These are phyloP conservation scores for Rhyacichthys aspro DNA, from an alignment of 2,797 vertebrate species.

Conservation along the genomic window DNA sequence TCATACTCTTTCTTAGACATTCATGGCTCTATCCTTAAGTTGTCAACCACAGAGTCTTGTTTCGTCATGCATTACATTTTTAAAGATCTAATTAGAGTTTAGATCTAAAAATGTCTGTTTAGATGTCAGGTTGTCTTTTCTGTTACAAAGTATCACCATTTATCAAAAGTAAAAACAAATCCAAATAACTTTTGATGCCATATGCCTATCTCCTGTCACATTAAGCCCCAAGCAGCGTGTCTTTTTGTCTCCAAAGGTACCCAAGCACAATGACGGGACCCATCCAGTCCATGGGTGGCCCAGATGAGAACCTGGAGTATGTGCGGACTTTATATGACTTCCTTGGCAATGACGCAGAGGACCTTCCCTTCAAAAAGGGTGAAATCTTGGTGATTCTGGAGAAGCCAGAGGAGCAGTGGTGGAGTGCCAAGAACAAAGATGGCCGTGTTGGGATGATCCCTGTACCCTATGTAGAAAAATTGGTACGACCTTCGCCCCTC, in stretches of 20 bases:
- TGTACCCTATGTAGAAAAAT: conserved; percentile 97
- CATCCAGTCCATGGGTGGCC: conserved; percentile 77
- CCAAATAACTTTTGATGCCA: neutral
- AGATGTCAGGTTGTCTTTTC: too few species aligned
- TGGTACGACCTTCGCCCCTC: conserved; percentile 84
- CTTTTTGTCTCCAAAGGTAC: conserved; percentile 77
- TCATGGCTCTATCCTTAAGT: too few species aligned
- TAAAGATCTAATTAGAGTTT: too few species aligned
- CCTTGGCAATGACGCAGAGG: conserved; percentile 94
- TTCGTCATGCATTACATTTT: too few species aligned
- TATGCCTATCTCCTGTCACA: neutral
- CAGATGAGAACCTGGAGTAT: conserved; percentile 92
- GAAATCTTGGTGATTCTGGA: conserved; percentile 94
- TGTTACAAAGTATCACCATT: too few species aligned
- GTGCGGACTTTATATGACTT: conserved; percentile 99
- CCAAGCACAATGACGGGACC: conserved; percentile 84
- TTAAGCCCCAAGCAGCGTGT: neutral
- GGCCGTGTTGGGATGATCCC: conserved; percentile 97
- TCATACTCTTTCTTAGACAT: too few species aligned
- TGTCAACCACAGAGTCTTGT: too few species aligned
- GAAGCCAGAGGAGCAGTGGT: conserved; percentile 99
- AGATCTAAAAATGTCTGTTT: too few species aligned
- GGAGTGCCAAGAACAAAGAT: conserved; percentile 97
- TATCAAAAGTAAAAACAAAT: too few species aligned
- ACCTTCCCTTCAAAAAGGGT: conserved; percentile 96